phyloP scores from a whole-genome alignment of 2,888 invertebrate genomes.

The Geotrupes spiniger region DNA sequence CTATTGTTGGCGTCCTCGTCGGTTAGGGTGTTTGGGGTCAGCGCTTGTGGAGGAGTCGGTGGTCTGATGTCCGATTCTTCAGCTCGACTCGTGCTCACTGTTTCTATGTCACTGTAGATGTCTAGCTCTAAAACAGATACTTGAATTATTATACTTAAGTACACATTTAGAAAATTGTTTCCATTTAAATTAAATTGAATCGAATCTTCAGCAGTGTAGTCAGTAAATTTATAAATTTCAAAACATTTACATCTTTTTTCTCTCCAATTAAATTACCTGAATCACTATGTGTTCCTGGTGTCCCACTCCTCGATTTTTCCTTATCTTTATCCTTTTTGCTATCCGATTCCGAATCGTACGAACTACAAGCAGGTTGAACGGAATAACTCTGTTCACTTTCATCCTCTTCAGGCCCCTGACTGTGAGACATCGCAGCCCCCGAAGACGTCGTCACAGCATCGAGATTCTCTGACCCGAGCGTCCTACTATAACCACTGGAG shows the following conservation, averaged over 20 bases:
- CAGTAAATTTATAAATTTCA: no score
- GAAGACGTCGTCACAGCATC: conserved; percentile 17
- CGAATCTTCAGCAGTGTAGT: no score
- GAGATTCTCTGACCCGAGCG: conserved; percentile 6
- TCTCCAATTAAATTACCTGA: no score
- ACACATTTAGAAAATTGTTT: no score
- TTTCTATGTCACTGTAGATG: conserved; percentile 63
- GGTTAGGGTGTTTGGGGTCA: conserved; percentile 37
- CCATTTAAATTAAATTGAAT: no score
- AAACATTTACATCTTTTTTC: no score
- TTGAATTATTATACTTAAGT: no score
- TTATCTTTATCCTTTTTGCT: conserved; percentile 27
- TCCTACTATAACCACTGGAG: conserved; percentile 9
- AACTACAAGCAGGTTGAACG: conserved; percentile 33
- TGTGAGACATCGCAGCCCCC: background rate
- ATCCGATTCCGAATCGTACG: conserved; percentile 12
- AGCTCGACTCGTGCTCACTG: conserved; percentile 45
- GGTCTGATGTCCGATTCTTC: conserved; percentile 32
- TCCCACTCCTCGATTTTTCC: conserved; percentile 31
- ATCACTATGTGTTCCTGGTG: conserved; percentile 23
- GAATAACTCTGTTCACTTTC: conserved; percentile 40
- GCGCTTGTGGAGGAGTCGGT: conserved; percentile 48
- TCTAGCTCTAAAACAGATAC: conserved; percentile 50
- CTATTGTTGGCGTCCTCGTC: conserved; percentile 53
- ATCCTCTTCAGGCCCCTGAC: conserved; percentile 22